Conservation (phyloP, 2,797 vertebrate species). For the Petrocephalus sullivani region DNA sequence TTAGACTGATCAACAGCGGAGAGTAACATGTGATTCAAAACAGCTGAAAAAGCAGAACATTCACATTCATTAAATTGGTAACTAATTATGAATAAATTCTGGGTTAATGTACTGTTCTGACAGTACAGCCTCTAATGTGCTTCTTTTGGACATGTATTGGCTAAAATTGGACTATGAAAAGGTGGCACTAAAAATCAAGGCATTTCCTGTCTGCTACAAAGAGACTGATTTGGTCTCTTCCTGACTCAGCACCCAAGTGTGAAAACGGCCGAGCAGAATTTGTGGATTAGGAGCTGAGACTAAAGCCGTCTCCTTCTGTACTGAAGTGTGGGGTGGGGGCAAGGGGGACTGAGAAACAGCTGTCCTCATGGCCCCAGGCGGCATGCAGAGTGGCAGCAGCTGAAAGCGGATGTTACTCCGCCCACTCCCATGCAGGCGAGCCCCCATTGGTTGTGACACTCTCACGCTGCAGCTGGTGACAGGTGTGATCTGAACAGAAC, state of each 20-base stretch:
- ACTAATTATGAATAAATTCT: neutral
- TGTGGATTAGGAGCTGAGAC: neutral
- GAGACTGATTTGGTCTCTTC: neutral
- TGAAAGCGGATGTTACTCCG: neutral
- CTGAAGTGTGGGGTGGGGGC: neutral
- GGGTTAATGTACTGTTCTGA: neutral
- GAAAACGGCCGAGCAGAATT: neutral
- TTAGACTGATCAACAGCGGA: neutral
- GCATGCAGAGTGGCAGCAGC: neutral
- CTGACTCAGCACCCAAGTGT: neutral
- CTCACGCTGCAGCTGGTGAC: neutral
- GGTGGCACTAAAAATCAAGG: neutral
- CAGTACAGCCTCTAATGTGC: neutral
- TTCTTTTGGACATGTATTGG: neutral
- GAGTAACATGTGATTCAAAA: neutral
- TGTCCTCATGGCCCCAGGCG: neutral
- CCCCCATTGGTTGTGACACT: neutral
- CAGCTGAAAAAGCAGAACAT: neutral
- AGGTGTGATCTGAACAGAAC: constrained; percentile 6
- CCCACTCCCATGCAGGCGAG: neutral
- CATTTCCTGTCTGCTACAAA: neutral
- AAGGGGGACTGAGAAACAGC: neutral
- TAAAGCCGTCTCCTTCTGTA: neutral
- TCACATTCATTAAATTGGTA: neutral
- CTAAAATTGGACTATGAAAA: neutral